Percentiles rank a stretch among this genome's conserved stretches.
These are phyloP conservation scores for Cydia amplana DNA, from an alignment of 1,140 invertebrate genomes.

Conservation along the genomic window DNA sequence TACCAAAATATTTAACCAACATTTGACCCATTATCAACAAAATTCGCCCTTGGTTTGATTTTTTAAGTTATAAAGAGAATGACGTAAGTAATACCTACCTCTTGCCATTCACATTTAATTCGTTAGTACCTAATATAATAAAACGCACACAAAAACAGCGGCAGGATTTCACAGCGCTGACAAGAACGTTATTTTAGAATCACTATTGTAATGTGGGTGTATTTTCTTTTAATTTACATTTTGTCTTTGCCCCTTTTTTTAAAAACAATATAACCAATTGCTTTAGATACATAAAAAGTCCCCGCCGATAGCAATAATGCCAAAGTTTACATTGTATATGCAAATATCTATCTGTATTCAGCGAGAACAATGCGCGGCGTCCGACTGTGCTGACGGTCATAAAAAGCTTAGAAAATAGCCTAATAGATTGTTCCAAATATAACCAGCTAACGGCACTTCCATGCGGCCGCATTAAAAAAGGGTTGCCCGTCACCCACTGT, in stretches of 20 bases:
- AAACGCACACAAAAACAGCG: neutral
- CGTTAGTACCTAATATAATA: neutral
- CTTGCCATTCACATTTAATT: neutral
- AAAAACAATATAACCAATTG: conserved; percentile 39
- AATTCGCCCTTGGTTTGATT: too few species aligned
- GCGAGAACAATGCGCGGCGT: conserved; percentile 50
- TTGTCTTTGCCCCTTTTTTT: conserved; percentile 65
- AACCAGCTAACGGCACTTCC: conserved; percentile 57
- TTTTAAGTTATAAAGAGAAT: neutral
- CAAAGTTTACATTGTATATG: conserved; percentile 67
- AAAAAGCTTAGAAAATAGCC: conserved; percentile 66
- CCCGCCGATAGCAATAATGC: conserved; percentile 57
- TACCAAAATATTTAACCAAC: too few species aligned
- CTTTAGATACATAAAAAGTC: conserved; percentile 49
- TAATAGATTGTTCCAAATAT: conserved; percentile 66
- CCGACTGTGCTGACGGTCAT: conserved; percentile 51
- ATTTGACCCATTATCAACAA: too few species aligned
- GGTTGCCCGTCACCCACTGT: conserved; percentile 46
- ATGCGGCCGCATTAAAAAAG: conserved; percentile 57
- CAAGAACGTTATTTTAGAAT: neutral
- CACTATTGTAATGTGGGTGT: conserved; percentile 20
- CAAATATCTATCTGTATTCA: conserved; percentile 59
- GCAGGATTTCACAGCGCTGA: neutral
- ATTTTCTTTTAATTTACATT: conserved; percentile 61
- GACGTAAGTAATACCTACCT: neutral